Evolutionary conservation across 1,140 invertebrate genomes (phyloP).

Genomic region (Drosophila watanabei): DNA sequence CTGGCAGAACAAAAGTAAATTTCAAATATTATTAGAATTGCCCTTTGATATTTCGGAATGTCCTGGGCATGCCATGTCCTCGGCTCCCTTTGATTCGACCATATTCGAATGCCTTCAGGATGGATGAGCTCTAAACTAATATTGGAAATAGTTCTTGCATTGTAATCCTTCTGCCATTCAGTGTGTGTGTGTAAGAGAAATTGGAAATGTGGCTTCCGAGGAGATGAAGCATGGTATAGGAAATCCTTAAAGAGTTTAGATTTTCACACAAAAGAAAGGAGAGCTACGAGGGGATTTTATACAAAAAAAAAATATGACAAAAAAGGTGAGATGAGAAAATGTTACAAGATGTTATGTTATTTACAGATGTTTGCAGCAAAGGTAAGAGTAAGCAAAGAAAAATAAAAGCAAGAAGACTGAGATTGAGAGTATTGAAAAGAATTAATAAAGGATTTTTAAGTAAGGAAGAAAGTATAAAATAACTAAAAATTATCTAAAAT

Average conservation of each 20-base stretch:
- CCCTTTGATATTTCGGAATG: slow-evolving; percentile 57
- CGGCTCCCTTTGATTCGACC: slow-evolving; percentile 34
- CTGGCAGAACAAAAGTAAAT: slow-evolving; percentile 51
- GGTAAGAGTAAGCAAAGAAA: background rate
- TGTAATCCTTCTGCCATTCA: slow-evolving; percentile 23
- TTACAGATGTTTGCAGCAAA: too few relatives aligned
- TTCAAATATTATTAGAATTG: slow-evolving; percentile 64
- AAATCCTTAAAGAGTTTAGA: slow-evolving; percentile 23
- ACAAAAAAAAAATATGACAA: background rate
- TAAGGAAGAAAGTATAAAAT: background rate
- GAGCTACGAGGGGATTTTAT: background rate
- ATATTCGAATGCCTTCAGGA: slow-evolving; percentile 47
- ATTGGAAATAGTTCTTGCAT: slow-evolving; percentile 53
- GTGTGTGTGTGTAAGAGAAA: background rate
- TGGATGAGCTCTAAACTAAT: slow-evolving; percentile 46
- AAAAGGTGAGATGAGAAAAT: background rate
- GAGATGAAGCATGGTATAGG: background rate
- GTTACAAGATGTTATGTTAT: background rate
- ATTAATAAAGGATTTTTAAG: background rate
- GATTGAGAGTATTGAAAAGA: too few relatives aligned
- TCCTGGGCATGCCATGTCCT: slow-evolving; percentile 31
- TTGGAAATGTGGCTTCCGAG: slow-evolving; percentile 12
- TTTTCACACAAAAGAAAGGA: background rate
- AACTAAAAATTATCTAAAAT: background rate
- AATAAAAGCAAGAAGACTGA: background rate